Base-by-base conservation (phyloP, 2,113 vertebrate genomes). In the Clupea harengus region DNA sequence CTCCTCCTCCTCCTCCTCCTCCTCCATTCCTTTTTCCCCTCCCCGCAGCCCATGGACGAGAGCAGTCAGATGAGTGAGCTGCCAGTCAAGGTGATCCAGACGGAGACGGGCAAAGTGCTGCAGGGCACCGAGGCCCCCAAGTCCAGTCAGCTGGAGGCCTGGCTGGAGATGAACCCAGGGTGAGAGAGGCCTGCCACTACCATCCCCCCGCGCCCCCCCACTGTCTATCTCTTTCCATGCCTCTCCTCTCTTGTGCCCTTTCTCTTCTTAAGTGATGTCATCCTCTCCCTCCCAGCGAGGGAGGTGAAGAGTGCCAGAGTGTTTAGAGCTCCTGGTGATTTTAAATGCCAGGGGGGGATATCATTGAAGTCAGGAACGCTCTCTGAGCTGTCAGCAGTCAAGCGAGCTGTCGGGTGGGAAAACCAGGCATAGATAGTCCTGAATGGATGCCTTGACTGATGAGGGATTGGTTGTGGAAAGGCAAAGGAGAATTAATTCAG, bases 151-250 rank as follows among this genome's bases (percentile, higher is more conserved):
- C 93, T 99, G 90, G 98, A 99, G 86, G 97, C 98, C 80, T 99
- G 98, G 98, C 92, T 99, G 10, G 98, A 99, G 92, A 99, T 99
- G 98, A 99, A 99, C 85, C 98, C 98, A 20, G 98, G 98, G 98
- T 99, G 91, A 91, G 95, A 82, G 85, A 45, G 3, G 2, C 39
- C 64, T 0, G 25, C 25, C n/a, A 28, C n/a, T 1, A n/a, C 57
- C 20, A 0, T 8, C 18, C 20, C 57, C 22, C 57, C 4, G 1
- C 28, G 1, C 64, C 9, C 64, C 9, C 64, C 10, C n/a, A 8
- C n/a, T 10, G 6, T 9, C n/a, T 11, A n/a, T 9, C 64, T 28
- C 64, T 28, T 7, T 28, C 64, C 11, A n/a, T 67, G 7, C 28
- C 7, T 28, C n/a, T 67, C 64, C 10, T 20, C 54, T 60, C 15